A percentile compares a stretch with the other conserved stretches of the same genome.
Evolutionary conservation across 2,888 invertebrate species (phyloP).

Genomic region (Zygogramma bicolorata): DNA sequence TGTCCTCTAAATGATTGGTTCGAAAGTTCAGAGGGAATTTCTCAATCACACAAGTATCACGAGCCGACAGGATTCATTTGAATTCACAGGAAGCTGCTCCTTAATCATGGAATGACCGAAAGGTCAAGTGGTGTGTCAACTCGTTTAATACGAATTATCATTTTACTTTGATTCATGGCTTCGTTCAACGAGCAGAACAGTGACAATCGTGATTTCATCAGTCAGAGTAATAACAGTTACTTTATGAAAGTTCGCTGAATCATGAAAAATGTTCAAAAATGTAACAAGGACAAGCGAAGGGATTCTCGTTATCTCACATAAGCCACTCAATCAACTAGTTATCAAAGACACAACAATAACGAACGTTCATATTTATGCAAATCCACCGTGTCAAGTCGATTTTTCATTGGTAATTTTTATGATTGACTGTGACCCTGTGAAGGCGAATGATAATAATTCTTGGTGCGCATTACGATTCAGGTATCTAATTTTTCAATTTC

Average conservation of each 20-base stretch:
- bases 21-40: too few relatives aligned
- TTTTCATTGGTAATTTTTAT: constrained; percentile 1
- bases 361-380: constrained; percentile 9
- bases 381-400: not conserved
- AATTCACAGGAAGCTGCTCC: not conserved
- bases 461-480: not conserved
- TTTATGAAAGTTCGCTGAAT: constrained; percentile 5
- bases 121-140: constrained; percentile 4
- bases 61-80: not conserved
- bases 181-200: not conserved
- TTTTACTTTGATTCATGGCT: not conserved
- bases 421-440: constrained; percentile 1
- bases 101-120: not conserved
- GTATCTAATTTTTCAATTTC: constrained; percentile 7
- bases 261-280: constrained; percentile 2
- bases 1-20: too few relatives aligned
- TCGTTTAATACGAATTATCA: not conserved
- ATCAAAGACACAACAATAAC: constrained; percentile 5
- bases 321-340: constrained; percentile 8
- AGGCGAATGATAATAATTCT: not conserved
- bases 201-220: constrained; percentile 10
- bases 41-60: not conserved
- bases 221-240: constrained; percentile 4
- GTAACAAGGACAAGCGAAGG: constrained; percentile 4
- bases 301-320: constrained; percentile 4